Percentiles rank a stretch among this genome's conserved stretches.
Conservation (phyloP, 37 sponge, comb jelly and placozoan genomes). For the Chondrilla cf. caribensis region DNA sequence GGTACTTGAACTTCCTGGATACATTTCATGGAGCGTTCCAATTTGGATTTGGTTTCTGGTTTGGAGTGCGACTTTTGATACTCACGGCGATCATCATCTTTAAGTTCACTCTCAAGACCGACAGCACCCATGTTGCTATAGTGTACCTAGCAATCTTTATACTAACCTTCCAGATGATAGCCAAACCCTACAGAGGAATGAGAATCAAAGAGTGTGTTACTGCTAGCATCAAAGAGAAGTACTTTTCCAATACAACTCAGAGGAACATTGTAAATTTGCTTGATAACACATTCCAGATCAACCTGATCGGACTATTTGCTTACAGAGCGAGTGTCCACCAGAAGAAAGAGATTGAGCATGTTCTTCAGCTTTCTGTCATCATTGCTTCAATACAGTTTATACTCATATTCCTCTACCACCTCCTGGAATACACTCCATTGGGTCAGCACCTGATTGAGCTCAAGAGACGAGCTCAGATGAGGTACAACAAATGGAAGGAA, state of each 20-base stretch:
- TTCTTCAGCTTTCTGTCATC: neutral
- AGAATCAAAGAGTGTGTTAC: neutral
- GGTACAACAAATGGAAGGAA: conserved; percentile 2
- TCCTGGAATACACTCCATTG: conserved; percentile 4
- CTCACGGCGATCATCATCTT: neutral
- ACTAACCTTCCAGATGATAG: neutral
- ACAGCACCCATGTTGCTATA: neutral
- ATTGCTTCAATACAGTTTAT: neutral
- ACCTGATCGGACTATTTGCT: neutral
- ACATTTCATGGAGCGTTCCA: conserved; percentile 5
- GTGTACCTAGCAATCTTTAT: neutral
- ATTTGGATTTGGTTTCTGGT: conserved; percentile 14
- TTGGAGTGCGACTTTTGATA: conserved; percentile 7
- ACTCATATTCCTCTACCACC: neutral
- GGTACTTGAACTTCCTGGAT: conserved; percentile 23
- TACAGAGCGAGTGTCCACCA: neutral
- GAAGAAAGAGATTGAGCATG: no score
- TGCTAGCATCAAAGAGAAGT: neutral
- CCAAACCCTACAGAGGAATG: neutral
- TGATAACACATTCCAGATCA: conserved; percentile 5
- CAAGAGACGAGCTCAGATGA: neutral
- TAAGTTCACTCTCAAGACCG: neutral
- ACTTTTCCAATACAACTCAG: neutral
- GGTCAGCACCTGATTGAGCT: neutral
- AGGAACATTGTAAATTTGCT: neutral